Percentiles rank a stretch among this genome's conserved stretches.
Conservation (phyloP, 1,140 invertebrate genomes). For the Pogonus chalceus region DNA sequence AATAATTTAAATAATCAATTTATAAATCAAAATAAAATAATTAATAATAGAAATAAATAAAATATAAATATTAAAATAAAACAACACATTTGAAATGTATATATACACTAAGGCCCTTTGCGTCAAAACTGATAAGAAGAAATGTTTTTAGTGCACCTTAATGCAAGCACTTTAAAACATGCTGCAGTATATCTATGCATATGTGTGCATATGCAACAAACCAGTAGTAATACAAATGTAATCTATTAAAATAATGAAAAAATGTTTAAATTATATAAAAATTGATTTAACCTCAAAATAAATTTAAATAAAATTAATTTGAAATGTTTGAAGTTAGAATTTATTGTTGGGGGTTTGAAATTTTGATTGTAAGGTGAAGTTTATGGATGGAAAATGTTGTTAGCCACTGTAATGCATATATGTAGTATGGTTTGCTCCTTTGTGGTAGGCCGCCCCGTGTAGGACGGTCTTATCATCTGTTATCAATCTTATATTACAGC, state of each 20-base stretch:
- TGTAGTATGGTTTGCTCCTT: not conserved
- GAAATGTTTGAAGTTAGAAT: not conserved
- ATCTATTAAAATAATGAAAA: too few species aligned
- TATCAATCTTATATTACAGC: constrained; percentile 22
- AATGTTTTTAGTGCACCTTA: too few species aligned
- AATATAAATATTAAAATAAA: too few species aligned
- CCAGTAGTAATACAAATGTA: not conserved
- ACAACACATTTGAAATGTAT: too few species aligned
- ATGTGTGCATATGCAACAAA: not conserved
- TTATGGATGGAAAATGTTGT: not conserved
- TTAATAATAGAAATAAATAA: too few species aligned
- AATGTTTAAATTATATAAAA: too few species aligned
- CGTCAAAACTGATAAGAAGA: not conserved
- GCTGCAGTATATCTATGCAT: too few species aligned
- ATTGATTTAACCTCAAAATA: constrained; percentile 7
- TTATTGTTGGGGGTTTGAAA: not conserved
- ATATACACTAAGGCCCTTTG: not conserved
- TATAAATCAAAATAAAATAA: too few species aligned
- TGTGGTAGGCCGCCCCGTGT: not conserved
- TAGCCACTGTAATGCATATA: not conserved
- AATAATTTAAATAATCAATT: too few species aligned
- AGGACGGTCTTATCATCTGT: constrained; percentile 20
- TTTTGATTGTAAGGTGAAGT: not conserved
- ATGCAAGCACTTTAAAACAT: too few species aligned
- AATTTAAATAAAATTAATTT: constrained; percentile 9